Base-by-base conservation (phyloP, 2,113 vertebrate genomes). In the Lucifuga dentata region DNA sequence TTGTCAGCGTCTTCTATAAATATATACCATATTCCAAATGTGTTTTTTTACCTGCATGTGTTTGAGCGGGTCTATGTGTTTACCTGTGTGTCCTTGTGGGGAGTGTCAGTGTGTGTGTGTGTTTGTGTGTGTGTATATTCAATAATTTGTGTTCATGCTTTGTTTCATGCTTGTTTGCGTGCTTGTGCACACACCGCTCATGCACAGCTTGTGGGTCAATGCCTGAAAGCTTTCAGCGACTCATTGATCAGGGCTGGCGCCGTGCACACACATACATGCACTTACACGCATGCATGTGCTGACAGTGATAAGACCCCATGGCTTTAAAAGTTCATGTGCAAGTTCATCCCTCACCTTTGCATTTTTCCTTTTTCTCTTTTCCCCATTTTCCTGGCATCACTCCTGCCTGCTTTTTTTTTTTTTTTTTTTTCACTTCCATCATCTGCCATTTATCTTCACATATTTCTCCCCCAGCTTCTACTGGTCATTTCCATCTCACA, bases 161-260 rank as follows among this genome's bases (percentile, higher is more conserved):
- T 49, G 11, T 11, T 49, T 41, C n/a, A n/a, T n/a, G n/a, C n/a
- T 61, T 82, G 43, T 85, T 75, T 78, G 73, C 11, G 26, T 80
- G 71, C 70, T 83, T 76, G 74, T 65, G 51, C 46, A 65, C 41
- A 65, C 53, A 64, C 49, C 39, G 39, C 35, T 11, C 61, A 67
- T 76, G 64, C 24, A 35, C 43, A 52, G 61, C 24, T 55, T 29
- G 55, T 6, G 13, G 80, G 58, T 85, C 70, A 85, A 52, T 79
- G 71, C 35, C 53, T 74, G 65, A 78, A 61, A 70, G 63, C 66
- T 8, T 63, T 74, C 67, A 66, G 59, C 38, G 45, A 33, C 15
- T 21, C 56, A 83, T 84, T n/a, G 64, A 89, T 85, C 57, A 61
- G 38, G 8, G 5, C 53, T 79, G 76, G 63, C 53, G 32, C 77